These are phyloP conservation scores for Alca torda DNA, from an alignment of 2,797 vertebrate genomes.

Conservation along the genomic window DNA sequence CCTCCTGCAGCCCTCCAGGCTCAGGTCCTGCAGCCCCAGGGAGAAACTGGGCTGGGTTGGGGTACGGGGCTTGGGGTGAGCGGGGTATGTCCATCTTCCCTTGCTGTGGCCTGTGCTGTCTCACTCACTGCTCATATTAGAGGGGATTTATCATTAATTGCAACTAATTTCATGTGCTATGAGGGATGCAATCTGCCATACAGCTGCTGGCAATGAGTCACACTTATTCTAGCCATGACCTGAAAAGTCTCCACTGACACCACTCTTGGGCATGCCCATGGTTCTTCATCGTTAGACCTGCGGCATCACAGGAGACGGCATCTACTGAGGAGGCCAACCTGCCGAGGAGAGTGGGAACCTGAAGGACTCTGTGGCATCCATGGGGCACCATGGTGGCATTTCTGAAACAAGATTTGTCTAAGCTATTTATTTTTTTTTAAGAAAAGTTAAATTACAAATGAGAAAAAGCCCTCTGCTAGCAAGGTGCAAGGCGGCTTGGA, in stretches of 20 bases:
- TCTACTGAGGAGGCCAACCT: not conserved
- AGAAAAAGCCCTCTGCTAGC: not conserved
- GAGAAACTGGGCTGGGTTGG: not conserved
- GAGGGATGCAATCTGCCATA: not conserved
- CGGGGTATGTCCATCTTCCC: fast-evolving
- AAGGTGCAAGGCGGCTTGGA: not conserved
- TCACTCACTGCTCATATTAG: not conserved
- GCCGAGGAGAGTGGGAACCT: not conserved
- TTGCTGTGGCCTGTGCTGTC: not conserved
- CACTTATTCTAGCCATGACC: not conserved
- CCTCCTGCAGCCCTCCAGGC: not conserved
- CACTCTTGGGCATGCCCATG: not conserved
- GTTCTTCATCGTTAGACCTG: fast-evolving
- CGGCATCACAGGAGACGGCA: not conserved
- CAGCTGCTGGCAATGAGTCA: not conserved
- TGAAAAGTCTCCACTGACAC: not conserved
- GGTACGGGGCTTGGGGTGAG: not conserved
- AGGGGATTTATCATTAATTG: not conserved
- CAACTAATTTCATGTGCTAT: not conserved
- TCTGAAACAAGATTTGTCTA: not conserved
- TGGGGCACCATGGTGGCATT: not conserved
- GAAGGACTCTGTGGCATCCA: not conserved
- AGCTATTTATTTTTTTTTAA: not conserved
- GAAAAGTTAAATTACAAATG: not conserved
- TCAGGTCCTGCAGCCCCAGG: fast-evolving